Evolutionary conservation across 2,888 invertebrate genomes (phyloP).

Genomic region (Gibbula magus): DNA sequence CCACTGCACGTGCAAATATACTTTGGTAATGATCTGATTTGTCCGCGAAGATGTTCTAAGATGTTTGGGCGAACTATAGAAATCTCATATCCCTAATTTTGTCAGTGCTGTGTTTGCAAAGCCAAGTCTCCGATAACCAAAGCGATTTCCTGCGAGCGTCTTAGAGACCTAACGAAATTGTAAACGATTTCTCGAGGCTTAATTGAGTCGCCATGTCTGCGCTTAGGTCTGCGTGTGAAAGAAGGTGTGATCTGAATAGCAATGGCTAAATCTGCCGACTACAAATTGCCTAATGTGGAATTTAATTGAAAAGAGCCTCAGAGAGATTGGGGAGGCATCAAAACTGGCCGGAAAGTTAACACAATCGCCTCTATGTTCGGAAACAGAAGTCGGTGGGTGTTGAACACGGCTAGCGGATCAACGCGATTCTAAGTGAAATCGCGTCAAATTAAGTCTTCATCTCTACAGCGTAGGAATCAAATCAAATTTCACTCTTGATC

Average conservation of each 20-base stretch:
- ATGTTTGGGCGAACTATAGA: background rate
- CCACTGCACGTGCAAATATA: background rate
- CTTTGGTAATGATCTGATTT: background rate
- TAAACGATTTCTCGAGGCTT: background rate
- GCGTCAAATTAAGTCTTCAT: conserved; percentile 22
- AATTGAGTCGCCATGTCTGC: conserved; percentile 15
- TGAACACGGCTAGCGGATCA: background rate
- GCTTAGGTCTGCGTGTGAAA: background rate
- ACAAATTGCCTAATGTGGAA: conserved; percentile 18
- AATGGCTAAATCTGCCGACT: conserved; percentile 16
- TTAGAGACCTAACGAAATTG: conserved; percentile 5
- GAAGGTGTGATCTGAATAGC: conserved; percentile 11
- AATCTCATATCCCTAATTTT: conserved; percentile 13
- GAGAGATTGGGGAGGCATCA: background rate
- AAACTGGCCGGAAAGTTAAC: background rate
- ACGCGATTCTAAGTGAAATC: conserved; percentile 13
- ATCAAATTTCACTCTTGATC: conserved; percentile 20
- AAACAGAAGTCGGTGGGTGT: conserved; percentile 5
- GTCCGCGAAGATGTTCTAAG: background rate
- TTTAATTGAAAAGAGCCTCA: conserved; percentile 21
- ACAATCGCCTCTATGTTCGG: conserved; percentile 10
- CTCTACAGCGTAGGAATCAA: conserved; percentile 19
- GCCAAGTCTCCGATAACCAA: conserved; percentile 8
- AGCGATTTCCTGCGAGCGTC: background rate
- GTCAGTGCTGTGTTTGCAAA: background rate